phyloP scores from a whole-genome alignment of 2,113 vertebrate species.

The Gila orcuttii region DNA sequence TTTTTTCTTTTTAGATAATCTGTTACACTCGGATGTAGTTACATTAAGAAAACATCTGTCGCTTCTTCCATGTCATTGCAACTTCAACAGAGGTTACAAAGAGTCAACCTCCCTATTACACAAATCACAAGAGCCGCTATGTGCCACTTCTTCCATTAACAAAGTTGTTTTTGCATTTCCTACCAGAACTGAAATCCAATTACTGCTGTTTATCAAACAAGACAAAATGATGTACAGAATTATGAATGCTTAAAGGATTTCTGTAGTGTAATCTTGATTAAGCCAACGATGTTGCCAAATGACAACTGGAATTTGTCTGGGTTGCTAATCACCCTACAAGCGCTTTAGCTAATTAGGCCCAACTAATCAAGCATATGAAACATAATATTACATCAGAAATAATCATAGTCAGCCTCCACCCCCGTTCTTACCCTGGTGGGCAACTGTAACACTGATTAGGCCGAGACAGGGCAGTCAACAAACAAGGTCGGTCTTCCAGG shows the following conservation, averaged over 20 bases:
- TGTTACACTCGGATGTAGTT: neutral
- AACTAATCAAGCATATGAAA: constrained; percentile 34
- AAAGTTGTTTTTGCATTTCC: neutral
- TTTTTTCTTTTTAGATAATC: neutral
- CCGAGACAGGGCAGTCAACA: neutral
- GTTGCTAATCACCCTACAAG: neutral
- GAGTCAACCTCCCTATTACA: neutral
- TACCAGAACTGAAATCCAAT: constrained; percentile 10
- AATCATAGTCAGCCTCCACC: neutral
- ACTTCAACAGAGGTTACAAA: neutral
- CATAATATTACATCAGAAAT: constrained; percentile 11
- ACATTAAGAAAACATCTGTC: neutral
- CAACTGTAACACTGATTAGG: neutral
- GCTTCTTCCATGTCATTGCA: neutral
- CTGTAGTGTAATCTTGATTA: constrained; percentile 26
- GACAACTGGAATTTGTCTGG: constrained; percentile 16
- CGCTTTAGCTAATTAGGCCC: neutral
- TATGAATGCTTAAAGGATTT: constrained; percentile 33
- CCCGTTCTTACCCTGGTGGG: neutral
- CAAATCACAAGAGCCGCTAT: neutral
- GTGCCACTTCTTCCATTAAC: neutral
- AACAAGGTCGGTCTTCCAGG: constrained; percentile 8
- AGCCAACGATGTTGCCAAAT: neutral
- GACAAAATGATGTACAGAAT: neutral
- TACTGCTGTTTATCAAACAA: constrained; percentile 1